These are phyloP conservation scores for Mirza zaza DNA, from an alignment of 2,113 vertebrate species.

Conservation along the genomic window DNA sequence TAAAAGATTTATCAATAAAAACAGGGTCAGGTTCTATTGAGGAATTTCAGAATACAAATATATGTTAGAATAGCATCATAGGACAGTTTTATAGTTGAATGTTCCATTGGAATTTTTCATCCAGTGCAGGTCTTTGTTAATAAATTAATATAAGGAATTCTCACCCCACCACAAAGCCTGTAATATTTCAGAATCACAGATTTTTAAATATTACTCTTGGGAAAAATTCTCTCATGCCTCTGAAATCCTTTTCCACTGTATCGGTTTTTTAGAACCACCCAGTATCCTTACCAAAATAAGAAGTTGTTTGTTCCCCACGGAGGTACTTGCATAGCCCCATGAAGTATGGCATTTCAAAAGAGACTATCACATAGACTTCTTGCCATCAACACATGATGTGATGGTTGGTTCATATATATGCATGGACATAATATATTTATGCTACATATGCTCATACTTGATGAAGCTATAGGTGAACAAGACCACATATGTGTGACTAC, in stretches of 20 bases:
- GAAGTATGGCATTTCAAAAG: neutral
- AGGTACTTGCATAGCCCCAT: neutral
- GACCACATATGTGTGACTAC: neutral
- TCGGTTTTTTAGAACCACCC: slow-evolving; percentile 46
- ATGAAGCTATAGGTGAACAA: slow-evolving; percentile 43
- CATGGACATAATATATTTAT: neutral
- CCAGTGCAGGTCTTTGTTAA: slow-evolving; percentile 70
- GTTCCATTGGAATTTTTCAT: slow-evolving; percentile 53
- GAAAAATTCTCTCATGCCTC: slow-evolving; percentile 57
- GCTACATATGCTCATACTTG: neutral
- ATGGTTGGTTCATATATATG: neutral
- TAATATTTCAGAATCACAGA: slow-evolving; percentile 66
- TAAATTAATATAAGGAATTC: slow-evolving; percentile 70
- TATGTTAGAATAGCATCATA: slow-evolving; percentile 42
- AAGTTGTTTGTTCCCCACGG: slow-evolving; percentile 28
- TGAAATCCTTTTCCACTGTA: slow-evolving; percentile 51
- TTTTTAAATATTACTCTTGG: slow-evolving; percentile 67
- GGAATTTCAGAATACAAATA: slow-evolving; percentile 71
- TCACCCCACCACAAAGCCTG: neutral
- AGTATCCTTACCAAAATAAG: slow-evolving; percentile 54
- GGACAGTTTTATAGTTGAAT: slow-evolving; percentile 65
- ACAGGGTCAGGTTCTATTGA: slow-evolving; percentile 73
- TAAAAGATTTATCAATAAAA: slow-evolving; percentile 85
- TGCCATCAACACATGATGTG: neutral
- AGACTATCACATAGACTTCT: neutral